Evolutionary conservation across 2,797 vertebrate genomes (phyloP), one percentile per base, ranked within the genome.

Genomic region (Cossypha heuglini): DNA sequence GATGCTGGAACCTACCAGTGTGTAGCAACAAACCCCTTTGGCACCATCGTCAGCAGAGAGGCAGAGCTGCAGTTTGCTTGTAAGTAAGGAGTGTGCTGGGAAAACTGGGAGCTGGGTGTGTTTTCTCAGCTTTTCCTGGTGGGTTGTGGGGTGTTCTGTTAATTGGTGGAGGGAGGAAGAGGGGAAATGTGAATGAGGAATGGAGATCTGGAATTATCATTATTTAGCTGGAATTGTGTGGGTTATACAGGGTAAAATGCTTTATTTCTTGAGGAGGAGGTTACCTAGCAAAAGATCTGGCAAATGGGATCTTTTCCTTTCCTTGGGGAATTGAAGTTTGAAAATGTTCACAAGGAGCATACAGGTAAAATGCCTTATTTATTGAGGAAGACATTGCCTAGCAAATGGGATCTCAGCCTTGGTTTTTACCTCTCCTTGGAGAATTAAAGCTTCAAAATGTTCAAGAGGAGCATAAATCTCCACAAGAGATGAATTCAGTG

Each of bases 61-160:
- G 99, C 99, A 87, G 98, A 98, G 91, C 98, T 99, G 86, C 99
- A 98, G 95, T 99, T 99, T 97, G 99, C 99, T 74, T 99, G 99
- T 99, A 96, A 99, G 99, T 99, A 76, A 59, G 55, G 42, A 72
- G 37, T 4, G 0, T 16, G n/a, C 52, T 38, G 14, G n/a, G 11
- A 28, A 35, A 48, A 3, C 4, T 11, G 48, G 33, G 35, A 45
- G 7, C 4, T 11, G 48, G 33, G 35, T 43, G 7, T 18, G 3
- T 29, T 58, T 52, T 38, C 40, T 37, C 17, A 26, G 2, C 4
- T 20, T 67, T 46, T 67, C n/a, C 86, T 54, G 25, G 2, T 43
- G 43, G 19, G 2, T 64, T 61, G 0, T 42, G 10, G 28, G 10
- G 45, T 58, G 7, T 37, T 67, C 37, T 80, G 16, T 10, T 10